Evolutionary conservation across 1,140 invertebrate genomes (phyloP).

Genomic region (Drosophila littoralis): DNA sequence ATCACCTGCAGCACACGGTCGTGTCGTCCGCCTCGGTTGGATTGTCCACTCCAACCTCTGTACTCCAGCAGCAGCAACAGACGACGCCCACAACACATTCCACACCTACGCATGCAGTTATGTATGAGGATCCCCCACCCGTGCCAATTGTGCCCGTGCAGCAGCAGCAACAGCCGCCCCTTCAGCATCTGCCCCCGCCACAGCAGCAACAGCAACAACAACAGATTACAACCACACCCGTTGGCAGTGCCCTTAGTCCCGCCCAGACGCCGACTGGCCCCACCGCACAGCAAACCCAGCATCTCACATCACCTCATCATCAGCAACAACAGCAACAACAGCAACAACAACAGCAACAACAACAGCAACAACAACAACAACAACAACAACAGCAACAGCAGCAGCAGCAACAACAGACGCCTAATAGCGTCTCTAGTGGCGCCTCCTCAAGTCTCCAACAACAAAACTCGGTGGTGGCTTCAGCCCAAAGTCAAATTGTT

Average conservation of each 20-base stretch:
- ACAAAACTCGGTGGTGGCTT: constrained; percentile 77
- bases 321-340: constrained; percentile 73
- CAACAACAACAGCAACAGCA: constrained; percentile 56
- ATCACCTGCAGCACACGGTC: constrained; percentile 69
- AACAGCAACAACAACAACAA: constrained; percentile 51
- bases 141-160: constrained; percentile 78
- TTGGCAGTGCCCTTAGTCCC: constrained; percentile 74
- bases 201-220: constrained; percentile 70
- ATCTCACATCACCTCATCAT: constrained; percentile 81
- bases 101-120: constrained; percentile 83
- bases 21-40: constrained; percentile 63
- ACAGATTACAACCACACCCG: constrained; percentile 70
- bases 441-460: constrained; percentile 72
- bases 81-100: constrained; percentile 82
- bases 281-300: constrained; percentile 64
- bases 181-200: constrained; percentile 65
- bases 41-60: constrained; percentile 59
- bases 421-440: constrained; percentile 69
- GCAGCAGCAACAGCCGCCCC: constrained; percentile 61
- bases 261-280: constrained; percentile 72
- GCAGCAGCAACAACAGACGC: constrained; percentile 66
- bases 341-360: constrained; percentile 46
- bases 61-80: constrained; percentile 68
- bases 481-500: constrained; percentile 83
- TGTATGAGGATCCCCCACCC: constrained; percentile 83